A percentile compares a stretch with the other conserved stretches of the same genome.
Conservation (phyloP, 2,113 vertebrate species). For the Sapajus apella region DNA sequence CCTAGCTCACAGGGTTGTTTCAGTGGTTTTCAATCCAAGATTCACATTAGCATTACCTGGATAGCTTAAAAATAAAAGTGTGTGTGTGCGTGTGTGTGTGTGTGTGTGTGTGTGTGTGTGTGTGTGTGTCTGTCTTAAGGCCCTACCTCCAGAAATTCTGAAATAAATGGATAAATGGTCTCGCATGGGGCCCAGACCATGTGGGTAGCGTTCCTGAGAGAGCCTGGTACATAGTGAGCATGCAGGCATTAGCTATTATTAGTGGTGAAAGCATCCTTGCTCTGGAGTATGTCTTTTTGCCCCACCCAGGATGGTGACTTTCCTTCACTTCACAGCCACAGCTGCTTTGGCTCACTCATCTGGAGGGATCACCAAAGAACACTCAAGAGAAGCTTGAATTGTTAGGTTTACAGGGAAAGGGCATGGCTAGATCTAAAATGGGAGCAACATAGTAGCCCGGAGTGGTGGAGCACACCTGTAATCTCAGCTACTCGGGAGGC, state of each 20-base stretch:
- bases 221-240: background rate
- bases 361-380: background rate
- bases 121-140: background rate
- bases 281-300: background rate
- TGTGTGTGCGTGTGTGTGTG: background rate
- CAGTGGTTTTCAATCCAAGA: background rate
- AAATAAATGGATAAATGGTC: too few species aligned
- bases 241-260: constrained; percentile 55
- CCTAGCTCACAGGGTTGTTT: background rate
- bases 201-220: constrained; percentile 34
- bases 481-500: too few species aligned
- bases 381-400: background rate
- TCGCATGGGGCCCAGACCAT: too few species aligned
- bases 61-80: background rate
- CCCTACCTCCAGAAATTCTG: too few species aligned
- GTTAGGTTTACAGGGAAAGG: background rate
- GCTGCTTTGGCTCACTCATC: background rate
- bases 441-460: too few species aligned
- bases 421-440: background rate
- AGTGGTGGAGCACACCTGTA: too few species aligned
- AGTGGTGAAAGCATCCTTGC: constrained; percentile 51
- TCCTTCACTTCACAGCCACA: background rate
- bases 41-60: background rate
- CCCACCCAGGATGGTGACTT: constrained; percentile 45
- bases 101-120: too few species aligned